Evolutionary conservation across 2,797 vertebrate species (phyloP).

Genomic region (Sebastolobus altivelis): DNA sequence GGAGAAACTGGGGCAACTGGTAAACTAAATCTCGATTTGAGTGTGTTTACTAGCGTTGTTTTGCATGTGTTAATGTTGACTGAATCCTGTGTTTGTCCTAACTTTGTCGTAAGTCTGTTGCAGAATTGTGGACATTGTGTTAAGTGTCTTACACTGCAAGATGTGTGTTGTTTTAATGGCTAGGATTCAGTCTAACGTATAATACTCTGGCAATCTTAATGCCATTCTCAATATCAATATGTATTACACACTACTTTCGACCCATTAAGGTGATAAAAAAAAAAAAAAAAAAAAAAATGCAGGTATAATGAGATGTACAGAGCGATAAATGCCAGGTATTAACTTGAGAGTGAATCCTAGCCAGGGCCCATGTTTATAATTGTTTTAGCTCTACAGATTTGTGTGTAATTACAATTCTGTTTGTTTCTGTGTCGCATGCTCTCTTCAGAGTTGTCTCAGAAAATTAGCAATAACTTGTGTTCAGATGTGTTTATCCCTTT

Average conservation of each 20-base stretch:
- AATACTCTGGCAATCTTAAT: not conserved
- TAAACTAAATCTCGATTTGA: constrained; percentile 57
- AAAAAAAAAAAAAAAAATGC: too few species aligned
- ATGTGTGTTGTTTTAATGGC: constrained; percentile 20
- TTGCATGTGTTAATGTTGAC: constrained; percentile 55
- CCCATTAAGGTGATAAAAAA: not conserved
- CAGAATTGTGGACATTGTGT: not conserved
- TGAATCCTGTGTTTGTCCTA: constrained; percentile 21
- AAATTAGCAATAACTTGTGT: constrained; percentile 5
- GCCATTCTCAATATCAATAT: not conserved
- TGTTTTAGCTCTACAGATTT: not conserved
- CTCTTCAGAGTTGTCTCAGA: not conserved
- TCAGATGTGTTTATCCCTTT: not conserved
- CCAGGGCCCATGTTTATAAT: not conserved
- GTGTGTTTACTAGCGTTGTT: constrained; percentile 10
- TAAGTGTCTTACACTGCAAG: not conserved
- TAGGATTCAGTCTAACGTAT: constrained; percentile 36
- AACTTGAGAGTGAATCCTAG: constrained; percentile 36
- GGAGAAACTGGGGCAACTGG: constrained; percentile 55
- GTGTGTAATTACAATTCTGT: not conserved
- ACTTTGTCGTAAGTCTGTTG: constrained; percentile 7
- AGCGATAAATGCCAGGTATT: not conserved
- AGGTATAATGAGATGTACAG: not conserved
- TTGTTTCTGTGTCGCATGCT: constrained; percentile 38
- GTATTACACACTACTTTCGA: not conserved